Base-by-base conservation (phyloP, 2,888 invertebrate genomes). In the Eulithis prunata region DNA sequence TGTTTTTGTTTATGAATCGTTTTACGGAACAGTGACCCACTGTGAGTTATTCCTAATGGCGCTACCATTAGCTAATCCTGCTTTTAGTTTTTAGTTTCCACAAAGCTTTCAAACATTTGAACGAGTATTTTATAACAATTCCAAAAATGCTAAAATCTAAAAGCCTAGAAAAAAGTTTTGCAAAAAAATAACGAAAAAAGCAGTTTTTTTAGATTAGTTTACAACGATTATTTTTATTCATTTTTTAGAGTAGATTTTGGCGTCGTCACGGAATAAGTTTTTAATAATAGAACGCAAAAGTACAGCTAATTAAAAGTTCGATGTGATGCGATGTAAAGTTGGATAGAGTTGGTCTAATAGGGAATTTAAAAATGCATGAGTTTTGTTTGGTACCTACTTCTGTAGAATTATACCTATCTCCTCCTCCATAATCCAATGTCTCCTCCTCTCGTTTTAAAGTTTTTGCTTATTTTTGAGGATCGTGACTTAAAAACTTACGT, bases 51-150 rank as follows among this genome's bases (percentile, higher is more conserved):
- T 21, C 14, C 14, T 49, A 49, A 49, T 21, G 49, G 49, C 32
- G 5, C 12, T 46, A 57, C 57, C 52, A 63, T 57, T 57, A 57
- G 36, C 45, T 43, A 4, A 28, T 52, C 46, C 57, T 41, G 47
- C 58, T 64, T 58, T 58, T 58, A 54, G 57, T 57, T 63, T 46
- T 52, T 7, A 12, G 7, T 21, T 49, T 38, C 6, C 41, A 41
- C 8, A 41, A 41, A 41, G 41, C 41, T 41, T 8, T 41, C 10
- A 41, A 8, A 41, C 8, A 8, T 41, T 41, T 41, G 0, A 11
- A 41, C 21, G 21, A 21, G 21, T 21, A 21, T 21, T 21, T 21
- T 21, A 21, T 21, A 21, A 21, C 21, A 21, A n/a, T n/a, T n/a
- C n/a, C n/a, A n/a, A n/a, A n/a, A n/a, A n/a, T n/a, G n/a, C n/a